Base-by-base conservation (phyloP, 1,140 invertebrate genomes). In the Heliconius melpomene region DNA sequence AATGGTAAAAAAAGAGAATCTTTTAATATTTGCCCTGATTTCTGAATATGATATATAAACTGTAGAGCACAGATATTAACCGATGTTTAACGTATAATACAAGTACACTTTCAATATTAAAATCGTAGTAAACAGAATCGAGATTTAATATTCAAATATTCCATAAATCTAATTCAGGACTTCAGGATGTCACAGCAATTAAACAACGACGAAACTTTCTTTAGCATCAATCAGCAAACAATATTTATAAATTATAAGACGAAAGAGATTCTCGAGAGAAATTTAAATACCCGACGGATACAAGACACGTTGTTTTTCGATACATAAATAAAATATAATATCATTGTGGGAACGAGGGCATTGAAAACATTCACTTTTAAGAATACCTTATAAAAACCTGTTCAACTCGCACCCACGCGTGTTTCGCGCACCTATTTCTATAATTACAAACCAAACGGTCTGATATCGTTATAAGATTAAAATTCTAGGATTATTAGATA, bases 361-460 rank as follows among this genome's bases (percentile, higher is more conserved):
- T 72, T 72, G 71, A 72, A 72, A 72, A 72, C 71, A 72, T 72
- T 72, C 71, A 72, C 71, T 72, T 72, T 72, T 72, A 32, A 36
- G 29, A 36, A 72, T 36, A 36, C 36, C 71, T 36, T 72, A 72
- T 36, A 72, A 72, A 72, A 72, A 72, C 71, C 71, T 72, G 71
- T 72, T 38, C 71, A 72, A 72, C 71, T 71, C 71, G 6, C 29
- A 38, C 71, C 71, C 71, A 72, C 66, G 52, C 75, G 54, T 26
- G 54, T 70, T 77, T 77, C 75, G 75, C 72, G 57, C 73, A 77
- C 75, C 40, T 66, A 74, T 76, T 52, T 50, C 38, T 72, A 66
- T 57, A 77, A 77, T 80, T 16, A 80, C n/a, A 66, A 66, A 66
- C 23, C 52, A 77, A 80, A 74, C 70, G 75, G 70, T 70, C 75